Conservation (phyloP, 2,797 vertebrate genomes). For the Molossus alvarezi region DNA sequence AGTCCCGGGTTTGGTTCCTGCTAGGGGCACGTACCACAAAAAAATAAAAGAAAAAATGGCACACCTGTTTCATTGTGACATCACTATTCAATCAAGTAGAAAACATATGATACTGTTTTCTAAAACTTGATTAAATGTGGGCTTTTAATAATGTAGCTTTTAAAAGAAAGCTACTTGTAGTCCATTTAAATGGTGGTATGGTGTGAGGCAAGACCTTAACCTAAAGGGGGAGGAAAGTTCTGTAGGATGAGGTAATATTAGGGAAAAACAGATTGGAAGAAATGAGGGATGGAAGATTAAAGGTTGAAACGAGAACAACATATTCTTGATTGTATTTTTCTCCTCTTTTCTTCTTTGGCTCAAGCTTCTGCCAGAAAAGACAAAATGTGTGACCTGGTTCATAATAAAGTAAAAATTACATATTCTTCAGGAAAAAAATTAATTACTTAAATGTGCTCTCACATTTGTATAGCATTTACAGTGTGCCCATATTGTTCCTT, state of each 20-base stretch:
- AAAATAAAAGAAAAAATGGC: no score
- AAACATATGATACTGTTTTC: not conserved
- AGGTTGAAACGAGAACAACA: not conserved
- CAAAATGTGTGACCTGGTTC: constrained; percentile 62
- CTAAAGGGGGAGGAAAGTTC: no score
- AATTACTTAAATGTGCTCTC: no score
- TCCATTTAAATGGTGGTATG: not conserved
- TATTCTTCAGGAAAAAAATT: not conserved
- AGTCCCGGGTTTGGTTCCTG: no score
- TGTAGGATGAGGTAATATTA: not conserved
- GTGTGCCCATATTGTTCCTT: no score
- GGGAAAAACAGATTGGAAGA: not conserved
- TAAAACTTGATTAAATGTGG: not conserved
- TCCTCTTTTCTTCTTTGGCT: constrained; percentile 18
- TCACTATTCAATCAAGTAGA: not conserved
- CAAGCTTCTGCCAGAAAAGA: constrained; percentile 50
- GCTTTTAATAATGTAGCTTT: not conserved
- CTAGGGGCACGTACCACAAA: no score
- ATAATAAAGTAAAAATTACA: constrained; percentile 66
- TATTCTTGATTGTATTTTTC: not conserved
- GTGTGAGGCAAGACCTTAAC: not conserved
- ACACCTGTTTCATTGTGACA: not conserved
- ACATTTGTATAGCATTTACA: no score
- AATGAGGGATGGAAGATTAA: not conserved
- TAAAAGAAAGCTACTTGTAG: not conserved